Conservation (phyloP, 2,113 vertebrate species). For the Sceloporus undulatus region DNA sequence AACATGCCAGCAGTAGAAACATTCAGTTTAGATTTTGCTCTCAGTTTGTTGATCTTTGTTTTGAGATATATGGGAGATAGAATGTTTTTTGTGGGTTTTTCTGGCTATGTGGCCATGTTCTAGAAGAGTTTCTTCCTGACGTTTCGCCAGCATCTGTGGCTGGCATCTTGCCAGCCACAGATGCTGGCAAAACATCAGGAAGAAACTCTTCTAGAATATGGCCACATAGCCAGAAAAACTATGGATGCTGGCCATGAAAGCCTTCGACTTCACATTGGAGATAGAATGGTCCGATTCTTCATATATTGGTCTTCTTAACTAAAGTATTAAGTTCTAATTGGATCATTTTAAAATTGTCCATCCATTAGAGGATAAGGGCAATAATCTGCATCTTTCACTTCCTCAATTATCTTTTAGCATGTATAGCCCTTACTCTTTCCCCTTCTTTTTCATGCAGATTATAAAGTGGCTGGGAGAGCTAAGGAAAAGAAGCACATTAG, state of each 20-base stretch:
- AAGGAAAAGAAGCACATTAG: background rate
- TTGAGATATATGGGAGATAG: background rate
- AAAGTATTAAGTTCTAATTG: background rate
- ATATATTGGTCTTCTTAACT: background rate
- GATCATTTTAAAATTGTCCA: background rate
- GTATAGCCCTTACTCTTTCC: background rate
- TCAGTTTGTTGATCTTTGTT: background rate
- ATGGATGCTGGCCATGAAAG: too few relatives aligned
- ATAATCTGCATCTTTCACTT: background rate
- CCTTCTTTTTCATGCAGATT: background rate
- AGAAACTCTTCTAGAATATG: too few relatives aligned
- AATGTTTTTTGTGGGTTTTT: too few relatives aligned
- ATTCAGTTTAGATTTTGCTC: background rate
- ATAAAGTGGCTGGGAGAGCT: background rate
- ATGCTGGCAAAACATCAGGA: too few relatives aligned
- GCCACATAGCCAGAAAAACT: too few relatives aligned
- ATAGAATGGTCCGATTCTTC: background rate
- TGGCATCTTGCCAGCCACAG: too few relatives aligned
- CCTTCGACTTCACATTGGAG: background rate
- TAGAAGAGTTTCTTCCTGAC: too few relatives aligned
- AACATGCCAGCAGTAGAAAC: background rate
- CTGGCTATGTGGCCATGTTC: too few relatives aligned
- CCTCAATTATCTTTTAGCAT: background rate
- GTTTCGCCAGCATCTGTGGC: too few relatives aligned
- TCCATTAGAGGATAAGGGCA: background rate